phyloP scores from a whole-genome alignment of 2,113 vertebrate genomes.

The Lycocorax pyrrhopterus region DNA sequence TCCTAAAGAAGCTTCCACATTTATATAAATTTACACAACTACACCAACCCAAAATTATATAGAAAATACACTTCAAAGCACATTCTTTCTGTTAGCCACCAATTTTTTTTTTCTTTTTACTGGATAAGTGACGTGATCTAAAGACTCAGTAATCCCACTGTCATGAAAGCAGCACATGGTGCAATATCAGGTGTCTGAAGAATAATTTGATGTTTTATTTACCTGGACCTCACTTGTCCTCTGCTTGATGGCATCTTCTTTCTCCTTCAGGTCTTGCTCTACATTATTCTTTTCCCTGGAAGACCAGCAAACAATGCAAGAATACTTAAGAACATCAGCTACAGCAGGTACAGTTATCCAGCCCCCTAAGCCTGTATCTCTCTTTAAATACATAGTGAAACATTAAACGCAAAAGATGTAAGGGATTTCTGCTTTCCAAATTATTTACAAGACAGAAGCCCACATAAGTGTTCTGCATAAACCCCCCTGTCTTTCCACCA shows the following conservation, averaged over 20 bases:
- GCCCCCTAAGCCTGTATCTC: conserved; percentile 75
- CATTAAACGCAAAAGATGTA: conserved; percentile 66
- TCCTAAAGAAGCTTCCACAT: neutral
- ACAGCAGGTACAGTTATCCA: conserved; percentile 82
- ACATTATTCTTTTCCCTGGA: conserved; percentile 96
- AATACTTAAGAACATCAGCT: conserved; percentile 86
- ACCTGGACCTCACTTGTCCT: conserved; percentile 93
- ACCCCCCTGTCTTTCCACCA: conserved; percentile 67
- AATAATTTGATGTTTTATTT: conserved; percentile 50
- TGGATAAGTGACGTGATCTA: neutral
- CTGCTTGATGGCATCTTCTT: conserved; percentile 90
- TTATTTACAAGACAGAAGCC: conserved; percentile 64
- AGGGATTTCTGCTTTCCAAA: conserved; percentile 66
- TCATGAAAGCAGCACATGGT: neutral
- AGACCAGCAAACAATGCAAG: conserved; percentile 91
- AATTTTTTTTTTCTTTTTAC: neutral
- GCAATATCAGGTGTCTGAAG: neutral
- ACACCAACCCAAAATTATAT: neutral
- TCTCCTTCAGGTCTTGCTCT: conserved; percentile 95
- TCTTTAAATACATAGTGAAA: conserved; percentile 84
- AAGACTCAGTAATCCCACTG: neutral
- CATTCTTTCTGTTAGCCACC: neutral
- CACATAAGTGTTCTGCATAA: conserved; percentile 56
- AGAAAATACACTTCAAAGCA: neutral
- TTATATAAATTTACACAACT: neutral